Percentiles rank a stretch among this genome's conserved stretches.
Conservation (phyloP, 2,888 invertebrate genomes). For the Scaptomyza parva region DNA sequence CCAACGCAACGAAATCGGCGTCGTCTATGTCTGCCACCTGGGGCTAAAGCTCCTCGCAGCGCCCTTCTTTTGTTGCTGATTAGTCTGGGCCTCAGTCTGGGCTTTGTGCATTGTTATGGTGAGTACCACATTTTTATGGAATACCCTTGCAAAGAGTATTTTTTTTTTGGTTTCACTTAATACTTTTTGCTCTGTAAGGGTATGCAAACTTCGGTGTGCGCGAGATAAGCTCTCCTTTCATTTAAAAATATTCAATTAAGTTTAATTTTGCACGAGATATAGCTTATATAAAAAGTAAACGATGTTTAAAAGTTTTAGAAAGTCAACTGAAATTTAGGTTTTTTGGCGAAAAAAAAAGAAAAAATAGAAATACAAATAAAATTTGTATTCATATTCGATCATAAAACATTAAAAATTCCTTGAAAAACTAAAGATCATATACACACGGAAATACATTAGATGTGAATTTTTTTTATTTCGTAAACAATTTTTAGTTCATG, state of each 20-base stretch:
- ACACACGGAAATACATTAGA: neutral
- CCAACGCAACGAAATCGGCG: slow-evolving; percentile 29
- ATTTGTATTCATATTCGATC: too few species aligned
- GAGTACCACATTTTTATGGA: slow-evolving; percentile 52
- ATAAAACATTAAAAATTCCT: too few species aligned
- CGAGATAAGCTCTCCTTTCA: neutral
- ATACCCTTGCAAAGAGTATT: slow-evolving; percentile 2
- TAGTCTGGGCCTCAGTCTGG: slow-evolving; percentile 64
- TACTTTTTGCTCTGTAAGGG: neutral
- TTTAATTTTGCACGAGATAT: slow-evolving; percentile 9
- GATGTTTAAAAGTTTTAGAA: neutral
- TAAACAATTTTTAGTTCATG: neutral
- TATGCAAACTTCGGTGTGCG: neutral
- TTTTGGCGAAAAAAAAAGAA: neutral
- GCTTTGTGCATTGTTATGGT: slow-evolving; percentile 74
- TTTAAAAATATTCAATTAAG: slow-evolving; percentile 36
- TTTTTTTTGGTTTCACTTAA: too few species aligned
- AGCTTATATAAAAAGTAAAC: neutral
- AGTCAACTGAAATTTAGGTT: neutral
- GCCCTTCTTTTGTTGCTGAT: slow-evolving; percentile 65
- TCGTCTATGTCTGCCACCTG: slow-evolving; percentile 37
- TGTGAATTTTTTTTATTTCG: neutral
- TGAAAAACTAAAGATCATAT: too few species aligned
- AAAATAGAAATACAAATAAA: too few species aligned
- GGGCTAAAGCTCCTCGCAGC: slow-evolving; percentile 43